These are phyloP conservation scores for Wasmannia auropunctata DNA, from an alignment of 1,140 invertebrate genomes.

Conservation along the genomic window DNA sequence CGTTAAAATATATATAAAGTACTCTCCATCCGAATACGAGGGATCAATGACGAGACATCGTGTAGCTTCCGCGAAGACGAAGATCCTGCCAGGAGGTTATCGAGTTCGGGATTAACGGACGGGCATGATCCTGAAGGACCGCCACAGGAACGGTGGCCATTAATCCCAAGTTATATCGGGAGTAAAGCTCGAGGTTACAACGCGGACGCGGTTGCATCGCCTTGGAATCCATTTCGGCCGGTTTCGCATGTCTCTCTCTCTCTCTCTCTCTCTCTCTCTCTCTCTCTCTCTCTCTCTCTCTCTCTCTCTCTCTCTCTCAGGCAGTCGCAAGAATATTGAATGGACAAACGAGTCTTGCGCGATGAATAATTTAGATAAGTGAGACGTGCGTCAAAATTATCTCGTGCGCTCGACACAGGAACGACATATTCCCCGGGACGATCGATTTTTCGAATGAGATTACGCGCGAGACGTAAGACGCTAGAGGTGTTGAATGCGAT, in stretches of 20 bases:
- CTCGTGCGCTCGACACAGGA: too few species aligned
- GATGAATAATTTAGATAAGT: constrained; percentile 2
- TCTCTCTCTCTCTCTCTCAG: too few species aligned
- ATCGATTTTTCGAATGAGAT: constrained; percentile 39
- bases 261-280: too few species aligned
- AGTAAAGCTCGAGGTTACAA: constrained; percentile 78
- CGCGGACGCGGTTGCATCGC: constrained; percentile 13
- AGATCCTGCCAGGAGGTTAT: constrained; percentile 58
- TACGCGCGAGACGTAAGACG: constrained; percentile 57
- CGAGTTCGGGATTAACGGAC: constrained; percentile 56
- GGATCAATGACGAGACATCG: constrained; percentile 41
- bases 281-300: too few species aligned
- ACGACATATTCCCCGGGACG: background rate
- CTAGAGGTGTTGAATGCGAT: constrained; percentile 73
- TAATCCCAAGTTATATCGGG: constrained; percentile 78
- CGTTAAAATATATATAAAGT: background rate
- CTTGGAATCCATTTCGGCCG: constrained; percentile 30
- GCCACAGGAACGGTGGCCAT: constrained; percentile 72
- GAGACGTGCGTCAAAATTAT: background rate
- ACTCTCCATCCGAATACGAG: constrained; percentile 1
- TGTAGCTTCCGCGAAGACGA: constrained; percentile 43
- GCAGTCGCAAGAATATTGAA: background rate
- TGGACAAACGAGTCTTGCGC: background rate
- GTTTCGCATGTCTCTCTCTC: constrained; percentile 30
- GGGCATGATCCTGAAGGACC: constrained; percentile 62